Evolutionary conservation across 2,888 invertebrate genomes (phyloP), one percentile per base, ranked within the genome.

Genomic region (Sarcophaga caerulescens): DNA sequence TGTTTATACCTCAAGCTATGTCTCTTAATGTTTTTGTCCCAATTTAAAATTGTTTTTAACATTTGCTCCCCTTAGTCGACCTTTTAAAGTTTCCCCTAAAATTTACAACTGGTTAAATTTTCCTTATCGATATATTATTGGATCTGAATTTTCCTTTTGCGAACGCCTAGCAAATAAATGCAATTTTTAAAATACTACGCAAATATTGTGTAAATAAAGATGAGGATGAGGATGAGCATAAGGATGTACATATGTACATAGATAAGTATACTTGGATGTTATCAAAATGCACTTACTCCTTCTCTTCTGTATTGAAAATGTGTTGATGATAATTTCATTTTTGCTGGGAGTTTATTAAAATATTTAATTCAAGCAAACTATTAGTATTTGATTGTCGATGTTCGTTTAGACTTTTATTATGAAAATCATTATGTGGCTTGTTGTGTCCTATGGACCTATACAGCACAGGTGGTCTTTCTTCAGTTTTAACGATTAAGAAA

Each of bases 401-500:
- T 73, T 66, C 71, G 59, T 73, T 73, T 73, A 35, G 35, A 35
- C 35, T 35, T 35, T 35, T 35, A 35, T 35, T 35, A 35, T 35
- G 10, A 35, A 35, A 35, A 35, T 74, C 60, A 5, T 68, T 62
- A 57, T 74, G 35, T 25, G 62, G 12, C 47, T 5, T 74, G 68
- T 74, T 68, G 60, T 52, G 62, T 69, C 14, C 25, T 21, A 60
- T 23, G 45, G 59, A 19, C 5, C 73, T 47, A 45, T 2, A 6
- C 59, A 19, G 35, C 35, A 21, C 75, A 57, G 62, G 81, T 81
- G 75, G 75, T 81, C 81, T n/a, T 21, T 81, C 81, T n/a, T 21
- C 35, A 35, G 35, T 35, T 35, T 35, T 35, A 35, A 35, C 35
- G 35, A 35, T 35, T 35, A 35, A 10, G 8, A 35, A 35, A 35